Evolutionary conservation across 2,113 vertebrate species (phyloP), one percentile per base, ranked within the genome.

Genomic region (Thamnophis sirtalis): DNA sequence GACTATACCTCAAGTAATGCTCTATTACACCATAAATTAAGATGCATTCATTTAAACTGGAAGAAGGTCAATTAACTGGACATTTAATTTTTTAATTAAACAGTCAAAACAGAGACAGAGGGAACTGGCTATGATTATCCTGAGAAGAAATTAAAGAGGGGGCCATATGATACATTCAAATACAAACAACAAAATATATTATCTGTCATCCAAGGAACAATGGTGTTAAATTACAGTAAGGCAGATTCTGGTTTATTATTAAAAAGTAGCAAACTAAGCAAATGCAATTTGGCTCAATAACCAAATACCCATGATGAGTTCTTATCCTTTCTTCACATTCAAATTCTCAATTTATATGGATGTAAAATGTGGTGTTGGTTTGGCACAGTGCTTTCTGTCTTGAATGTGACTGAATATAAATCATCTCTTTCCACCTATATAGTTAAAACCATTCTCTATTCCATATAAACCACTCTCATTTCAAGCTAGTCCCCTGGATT

Each of bases 401-500:
- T 73, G 21, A 26, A 84, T 4, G 17, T 33, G 73, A 48, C 6
- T 3, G 22, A 87, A 38, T 51, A 58, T 24, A 84, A 90, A 55
- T 9, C 56, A 84, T 26, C 24, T 53, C 80, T 73, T 68, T 50
- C 50, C 38, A 84, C 26, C 80, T 22, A 38, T 24, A 60, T 10
- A 50, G 11, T 15, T 4, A 53, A 24, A n/a, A 53, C 84, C 50
- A 33, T 3, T 38, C 33, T 54, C 22, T 68, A 38, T 54, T 26
- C 60, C n/a, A 85, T 85, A 58, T 10, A 91, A 94, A 87, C 33
- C 54, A 13, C 24, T 93, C 93, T 88, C 28, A 49, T 89, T 43
- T 92, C 51, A 8, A 86, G 3, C 43, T 88, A 91, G 58, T 90
- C 60, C 90, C 93, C 92, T 68, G 80, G 2, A 89, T 80, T 84